Conservation (phyloP, 2,113 vertebrate genomes). For the Dromiciops gliroides region DNA sequence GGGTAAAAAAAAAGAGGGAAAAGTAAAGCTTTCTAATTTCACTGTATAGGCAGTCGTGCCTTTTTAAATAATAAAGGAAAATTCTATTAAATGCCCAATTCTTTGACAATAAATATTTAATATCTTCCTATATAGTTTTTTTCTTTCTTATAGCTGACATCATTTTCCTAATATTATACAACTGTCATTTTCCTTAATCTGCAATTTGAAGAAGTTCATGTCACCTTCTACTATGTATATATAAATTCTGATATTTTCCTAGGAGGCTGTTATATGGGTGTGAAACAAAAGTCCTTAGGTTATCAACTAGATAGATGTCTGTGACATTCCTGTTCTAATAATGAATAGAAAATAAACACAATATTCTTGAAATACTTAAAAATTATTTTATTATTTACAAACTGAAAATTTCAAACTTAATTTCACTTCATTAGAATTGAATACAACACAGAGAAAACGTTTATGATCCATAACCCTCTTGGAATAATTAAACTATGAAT, state of each 20-base stretch:
- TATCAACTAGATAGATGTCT: slow-evolving; percentile 4
- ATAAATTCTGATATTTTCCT: slow-evolving; percentile 24
- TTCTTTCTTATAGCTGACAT: not conserved
- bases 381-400: not conserved
- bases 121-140: not conserved
- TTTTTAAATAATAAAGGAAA: slow-evolving; percentile 32
- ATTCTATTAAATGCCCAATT: not conserved
- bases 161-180: not conserved
- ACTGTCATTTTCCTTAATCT: not conserved
- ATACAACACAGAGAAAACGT: not conserved
- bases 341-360: not conserved
- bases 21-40: slow-evolving; percentile 41
- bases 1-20: not conserved
- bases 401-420: not conserved
- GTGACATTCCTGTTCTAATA: not conserved
- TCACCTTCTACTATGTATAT: not conserved
- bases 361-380: not conserved
- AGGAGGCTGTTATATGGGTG: not conserved
- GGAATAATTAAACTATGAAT: not conserved
- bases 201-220: slow-evolving; percentile 1
- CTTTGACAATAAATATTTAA: not conserved
- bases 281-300: not conserved
- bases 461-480: not conserved
- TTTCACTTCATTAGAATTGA: not conserved
- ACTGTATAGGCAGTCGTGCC: not conserved